A percentile compares a stretch with the other conserved stretches of the same genome.
phyloP scores from a whole-genome alignment of 2,797 vertebrate genomes.

The Apogon talboti region DNA sequence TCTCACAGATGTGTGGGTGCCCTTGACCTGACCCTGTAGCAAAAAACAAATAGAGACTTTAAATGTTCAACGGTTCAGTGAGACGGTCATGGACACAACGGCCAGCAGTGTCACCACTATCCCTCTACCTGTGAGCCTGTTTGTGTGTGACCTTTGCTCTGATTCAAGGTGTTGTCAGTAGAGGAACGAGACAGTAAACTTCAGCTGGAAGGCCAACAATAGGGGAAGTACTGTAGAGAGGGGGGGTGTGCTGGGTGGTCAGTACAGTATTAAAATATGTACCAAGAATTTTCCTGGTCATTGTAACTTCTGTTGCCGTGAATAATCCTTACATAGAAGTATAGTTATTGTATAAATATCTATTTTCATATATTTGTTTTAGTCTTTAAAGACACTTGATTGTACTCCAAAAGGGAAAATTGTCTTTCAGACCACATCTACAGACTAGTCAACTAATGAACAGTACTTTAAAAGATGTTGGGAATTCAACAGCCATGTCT shows the following conservation, averaged over 20 bases:
- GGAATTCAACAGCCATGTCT: neutral
- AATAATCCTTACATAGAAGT: constrained; percentile 15
- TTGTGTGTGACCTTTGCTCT: constrained; percentile 32
- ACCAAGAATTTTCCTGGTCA: constrained; percentile 25
- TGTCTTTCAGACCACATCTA: neutral
- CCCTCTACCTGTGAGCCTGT: constrained; percentile 52
- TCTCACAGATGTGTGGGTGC: no score
- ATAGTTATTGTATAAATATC: no score
- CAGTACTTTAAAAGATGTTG: neutral
- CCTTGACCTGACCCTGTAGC: no score
- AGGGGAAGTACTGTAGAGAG: constrained; percentile 23
- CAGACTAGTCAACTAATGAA: constrained; percentile 2
- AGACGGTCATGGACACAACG: no score
- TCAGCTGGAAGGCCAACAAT: constrained; percentile 41
- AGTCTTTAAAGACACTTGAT: neutral
- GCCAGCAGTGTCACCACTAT: no score
- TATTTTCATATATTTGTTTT: neutral
- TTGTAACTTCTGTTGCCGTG: constrained; percentile 20
- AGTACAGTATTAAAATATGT: neutral
- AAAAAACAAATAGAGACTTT: constrained; percentile 6
- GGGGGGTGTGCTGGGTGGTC: constrained; percentile 54
- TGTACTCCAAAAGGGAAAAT: neutral
- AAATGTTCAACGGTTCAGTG: constrained; percentile 26
- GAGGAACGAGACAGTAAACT: constrained; percentile 63
- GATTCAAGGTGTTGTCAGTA: constrained; percentile 57